Conservation (phyloP, 2,888 invertebrate genomes). For the Ptilodon capucinus region DNA sequence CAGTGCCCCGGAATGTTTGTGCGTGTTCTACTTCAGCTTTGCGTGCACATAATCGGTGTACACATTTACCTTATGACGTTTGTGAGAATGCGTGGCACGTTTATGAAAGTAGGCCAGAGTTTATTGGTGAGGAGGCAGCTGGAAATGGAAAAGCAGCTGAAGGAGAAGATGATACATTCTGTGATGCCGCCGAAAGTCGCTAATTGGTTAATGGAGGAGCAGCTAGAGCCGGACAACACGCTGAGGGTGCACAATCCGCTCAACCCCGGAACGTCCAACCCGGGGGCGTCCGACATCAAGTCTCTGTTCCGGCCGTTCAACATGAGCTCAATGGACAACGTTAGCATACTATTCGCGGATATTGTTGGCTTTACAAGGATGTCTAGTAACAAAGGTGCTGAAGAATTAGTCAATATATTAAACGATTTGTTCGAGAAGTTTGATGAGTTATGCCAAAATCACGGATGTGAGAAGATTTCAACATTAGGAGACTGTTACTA, state of each 20-base stretch:
- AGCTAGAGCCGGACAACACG: slow-evolving; percentile 83
- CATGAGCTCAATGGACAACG: slow-evolving; percentile 98
- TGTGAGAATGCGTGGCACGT: slow-evolving; percentile 96
- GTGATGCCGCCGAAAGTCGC: slow-evolving; percentile 98
- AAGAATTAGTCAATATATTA: slow-evolving; percentile 96
- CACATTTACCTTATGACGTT: slow-evolving; percentile 96
- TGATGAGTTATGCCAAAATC: slow-evolving; percentile 93
- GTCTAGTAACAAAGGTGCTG: slow-evolving; percentile 98
- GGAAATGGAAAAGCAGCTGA: slow-evolving; percentile 96
- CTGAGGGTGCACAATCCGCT: slow-evolving; percentile 73
- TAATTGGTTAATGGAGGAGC: slow-evolving; percentile 91
- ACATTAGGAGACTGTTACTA: slow-evolving; percentile 97
- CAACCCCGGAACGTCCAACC: slow-evolving; percentile 76
- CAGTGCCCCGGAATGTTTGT: slow-evolving; percentile 84
- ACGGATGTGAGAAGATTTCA: slow-evolving; percentile 98
- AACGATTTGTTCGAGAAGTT: slow-evolving; percentile 98
- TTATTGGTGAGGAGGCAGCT: slow-evolving; percentile 93
- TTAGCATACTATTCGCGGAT: slow-evolving; percentile 98
- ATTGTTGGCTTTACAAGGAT: slow-evolving; percentile 99
- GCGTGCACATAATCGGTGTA: slow-evolving; percentile 95
- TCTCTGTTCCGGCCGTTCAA: slow-evolving; percentile 97
- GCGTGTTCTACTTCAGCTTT: slow-evolving; percentile 91
- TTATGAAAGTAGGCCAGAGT: slow-evolving; percentile 98
- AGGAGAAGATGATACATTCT: slow-evolving; percentile 98
- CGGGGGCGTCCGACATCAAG: slow-evolving; percentile 86